Base-by-base conservation (phyloP, 2,113 vertebrate species). In the Lepidothrix coronata region DNA sequence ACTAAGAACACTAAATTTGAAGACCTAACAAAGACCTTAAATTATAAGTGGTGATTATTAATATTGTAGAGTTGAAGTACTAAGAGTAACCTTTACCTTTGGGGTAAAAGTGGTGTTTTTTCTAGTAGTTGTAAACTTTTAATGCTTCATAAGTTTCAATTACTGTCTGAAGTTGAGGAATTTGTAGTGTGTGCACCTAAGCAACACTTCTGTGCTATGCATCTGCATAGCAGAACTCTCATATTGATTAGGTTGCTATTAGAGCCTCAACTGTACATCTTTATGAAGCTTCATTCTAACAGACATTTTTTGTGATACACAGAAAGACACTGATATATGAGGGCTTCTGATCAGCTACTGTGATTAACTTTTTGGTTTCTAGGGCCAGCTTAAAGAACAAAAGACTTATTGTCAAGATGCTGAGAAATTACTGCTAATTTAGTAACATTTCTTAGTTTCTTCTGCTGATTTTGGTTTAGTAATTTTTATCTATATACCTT, bases 231-330 rank as follows among this genome's bases (percentile, higher is more conserved):
- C n/a, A 77, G 39, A 59, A 16, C 39, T 76, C 58, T 17, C 2
- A 1, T 8, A 3, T 7, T 16, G 6, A 6, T n/a, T 17, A 20
- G 5, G 31, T 15, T 78, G 17, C 12, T 30, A 1, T 33, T 65
- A 23, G 14, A 61, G 5, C 44, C 59, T 89, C 14, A 65, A 6
- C 15, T 48, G 12, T 35, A 11, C 8, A 24, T 10, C 37, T 80
- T 52, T 44, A 33, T 30, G 39, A 58, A 89, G 8, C 16, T 75
- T 20, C 28, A 37, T 87, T 49, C 19, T 35, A 11, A 59, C 48
- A 54, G 7, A 10, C 7, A 11, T 27, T 58, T 67, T 76, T 72
- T 37, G 5, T 35, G 35, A 57, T 48, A 46, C 23, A 58, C 14
- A 54, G 54, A 46, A 81, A 37, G 11, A 41, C 6, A 13, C 2